Base-by-base conservation (phyloP, 2,888 invertebrate genomes). In the Aphodius granarius region DNA sequence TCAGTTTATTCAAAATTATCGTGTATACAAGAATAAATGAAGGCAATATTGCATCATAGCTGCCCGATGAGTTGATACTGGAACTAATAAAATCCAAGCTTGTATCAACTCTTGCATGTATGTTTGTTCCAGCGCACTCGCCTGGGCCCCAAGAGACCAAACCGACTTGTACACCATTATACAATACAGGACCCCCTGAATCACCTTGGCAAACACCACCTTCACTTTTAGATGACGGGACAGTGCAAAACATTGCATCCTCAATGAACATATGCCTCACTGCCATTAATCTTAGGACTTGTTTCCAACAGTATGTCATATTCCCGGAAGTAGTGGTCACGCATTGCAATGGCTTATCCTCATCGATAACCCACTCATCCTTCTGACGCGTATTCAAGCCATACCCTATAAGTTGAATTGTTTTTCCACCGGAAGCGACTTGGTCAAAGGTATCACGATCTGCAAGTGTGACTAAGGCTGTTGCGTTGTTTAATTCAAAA, bases 121-220 rank as follows among this genome's bases (percentile, higher is more conserved):
- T 21, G 4, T 22, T 22, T 5, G 21, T 20, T 19, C 20, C 22
- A 6, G 68, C 20, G 22, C 68, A 68, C 9, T 18, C n/a, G 15
- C 68, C 68, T 16, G 16, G 16, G 6, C 68, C 68, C 68, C 68
- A 68, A 3, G 68, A 68, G 2, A 68, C 68, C 5, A 68, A 20
- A n/a, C 68, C 68, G 2, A 68, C 68, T 20, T 68, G 68, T n/a
- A 68, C 68, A 9, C 66, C 20, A 66, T 68, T 19, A 20, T 68
- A 68, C 6, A 68, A 5, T 6, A 20, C 68, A 21, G 68, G 68
- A 13, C 68, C 68, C 5, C 68, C 68, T 2, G 21, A 21, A 68
- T 68, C 68, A 5, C 68, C 68, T 68, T 68, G 20, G 21, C 68
- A 68, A 68, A 20, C 20, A 20, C 9, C 21, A 21, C 68, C 68